These are phyloP conservation scores for Mythimna pallens DNA, from an alignment of 2,888 invertebrate genomes.

Conservation along the genomic window DNA sequence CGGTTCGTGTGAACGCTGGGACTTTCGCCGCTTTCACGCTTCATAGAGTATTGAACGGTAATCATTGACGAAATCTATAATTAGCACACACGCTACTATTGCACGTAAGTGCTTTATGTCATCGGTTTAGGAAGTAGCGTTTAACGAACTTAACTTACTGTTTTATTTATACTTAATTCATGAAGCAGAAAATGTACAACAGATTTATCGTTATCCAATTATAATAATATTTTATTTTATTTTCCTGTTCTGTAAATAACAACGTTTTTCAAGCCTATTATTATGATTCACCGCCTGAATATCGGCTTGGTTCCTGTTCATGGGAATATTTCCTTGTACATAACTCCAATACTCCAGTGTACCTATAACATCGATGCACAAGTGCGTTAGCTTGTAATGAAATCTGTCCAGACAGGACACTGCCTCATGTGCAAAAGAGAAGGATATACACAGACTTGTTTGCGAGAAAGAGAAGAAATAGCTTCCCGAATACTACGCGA, in stretches of 20 bases:
- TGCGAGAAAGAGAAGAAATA: constrained; percentile 66
- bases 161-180: constrained; percentile 12
- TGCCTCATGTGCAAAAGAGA: constrained; percentile 74
- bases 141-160: neutral
- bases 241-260: constrained; percentile 67
- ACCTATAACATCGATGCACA: constrained; percentile 40
- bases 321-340: constrained; percentile 45
- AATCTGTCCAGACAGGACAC: constrained; percentile 80
- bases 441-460: constrained; percentile 60
- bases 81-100: constrained; percentile 67
- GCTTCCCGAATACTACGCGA: constrained; percentile 83
- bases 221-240: constrained; percentile 2
- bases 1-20: constrained; percentile 76
- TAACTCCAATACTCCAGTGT: constrained; percentile 13
- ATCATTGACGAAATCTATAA: constrained; percentile 81
- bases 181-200: neutral
- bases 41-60: constrained; percentile 72
- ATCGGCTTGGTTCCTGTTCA: neutral
- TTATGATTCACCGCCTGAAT: constrained; percentile 39
- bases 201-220: neutral
- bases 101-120: constrained; percentile 51
- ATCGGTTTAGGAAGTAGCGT: constrained; percentile 28
- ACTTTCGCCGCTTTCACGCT: constrained; percentile 88
- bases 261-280: constrained; percentile 42
- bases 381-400: constrained; percentile 73